Evolutionary conservation across 1,140 invertebrate genomes (phyloP), one percentile per base, ranked within the genome.

Genomic region (Panagrolaimus sp.): DNA sequence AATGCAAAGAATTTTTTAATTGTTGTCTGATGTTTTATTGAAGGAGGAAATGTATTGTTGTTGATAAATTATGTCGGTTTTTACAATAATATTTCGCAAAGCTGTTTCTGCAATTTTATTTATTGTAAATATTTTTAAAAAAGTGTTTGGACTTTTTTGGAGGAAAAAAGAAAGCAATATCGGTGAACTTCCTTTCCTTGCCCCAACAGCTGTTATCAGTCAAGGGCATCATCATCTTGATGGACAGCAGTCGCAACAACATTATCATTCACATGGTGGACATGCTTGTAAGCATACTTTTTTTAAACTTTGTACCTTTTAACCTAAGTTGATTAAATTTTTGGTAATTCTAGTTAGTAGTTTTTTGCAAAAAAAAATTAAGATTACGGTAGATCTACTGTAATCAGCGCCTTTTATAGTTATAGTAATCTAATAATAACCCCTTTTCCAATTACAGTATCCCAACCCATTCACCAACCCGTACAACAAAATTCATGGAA

Each of bases 401-500:
- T 38, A 38, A 7, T 7, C 32, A 38, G 2, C 32, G 7, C 32
- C n/a, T n/a, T n/a, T n/a, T n/a, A n/a, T n/a, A n/a, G n/a, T n/a
- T n/a, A 38, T 7, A 2, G 32, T 38, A 38, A 38, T 38, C 32
- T 38, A 38, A 38, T 7, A 38, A 1, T 47, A 14, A 52, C 1
- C 32, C 63, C 9, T 10, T 8, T 43, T 43, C 28, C 12, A 1
- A 15, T 32, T 65, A 43, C 38, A 28, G 47, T 26, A 58, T 32
- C 46, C 48, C 46, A 21, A 5, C 65, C 26, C 14, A 8, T 12
- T 17, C 46, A 38, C 67, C 66, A 55, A 12, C 46, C 10, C 10
- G 2, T 4, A 38, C 32, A 38, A 38, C 32, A 21, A 45, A 17
- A 52, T 43, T 68, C 66, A 8, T 72, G 71, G 71, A 48, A 55